Percentiles rank a stretch among this genome's conserved stretches.
These are phyloP conservation scores for Pelochelys cantorii DNA, from an alignment of 2,797 vertebrate species.

Conservation along the genomic window DNA sequence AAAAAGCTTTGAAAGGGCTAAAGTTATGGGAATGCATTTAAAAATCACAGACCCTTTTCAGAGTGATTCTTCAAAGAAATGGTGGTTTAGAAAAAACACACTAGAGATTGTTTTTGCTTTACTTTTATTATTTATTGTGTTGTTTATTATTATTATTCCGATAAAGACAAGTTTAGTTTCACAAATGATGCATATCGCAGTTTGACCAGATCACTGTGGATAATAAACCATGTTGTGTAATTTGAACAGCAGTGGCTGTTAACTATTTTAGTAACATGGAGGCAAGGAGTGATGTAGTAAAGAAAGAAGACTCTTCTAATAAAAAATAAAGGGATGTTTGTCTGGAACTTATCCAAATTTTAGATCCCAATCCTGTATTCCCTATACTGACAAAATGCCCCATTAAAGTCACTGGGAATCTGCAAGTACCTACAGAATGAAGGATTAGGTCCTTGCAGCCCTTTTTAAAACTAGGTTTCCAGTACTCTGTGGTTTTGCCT, in stretches of 20 bases:
- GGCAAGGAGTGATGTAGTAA: not conserved
- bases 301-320: not conserved
- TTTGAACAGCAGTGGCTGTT: not conserved
- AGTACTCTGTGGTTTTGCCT: constrained; percentile 60
- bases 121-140: not conserved
- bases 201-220: not conserved
- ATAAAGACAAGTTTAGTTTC: not conserved
- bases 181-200: not conserved
- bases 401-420: not conserved
- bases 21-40: constrained; percentile 37
- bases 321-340: constrained; percentile 7
- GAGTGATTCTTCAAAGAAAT: constrained; percentile 39
- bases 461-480: constrained; percentile 18
- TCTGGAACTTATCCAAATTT: constrained; percentile 6
- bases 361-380: constrained; percentile 17
- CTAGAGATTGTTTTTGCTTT: not conserved
- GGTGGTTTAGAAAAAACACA: not conserved
- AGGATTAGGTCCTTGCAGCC: not conserved
- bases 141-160: not conserved
- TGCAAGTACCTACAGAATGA: constrained; percentile 13
- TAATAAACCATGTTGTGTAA: not conserved
- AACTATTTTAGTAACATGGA: not conserved
- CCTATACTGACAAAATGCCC: constrained; percentile 7
- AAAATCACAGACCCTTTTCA: constrained; percentile 38
- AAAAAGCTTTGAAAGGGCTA: constrained; percentile 43